Evolutionary conservation across 2,888 invertebrate genomes (phyloP).

Genomic region (Nomada lathburiana): DNA sequence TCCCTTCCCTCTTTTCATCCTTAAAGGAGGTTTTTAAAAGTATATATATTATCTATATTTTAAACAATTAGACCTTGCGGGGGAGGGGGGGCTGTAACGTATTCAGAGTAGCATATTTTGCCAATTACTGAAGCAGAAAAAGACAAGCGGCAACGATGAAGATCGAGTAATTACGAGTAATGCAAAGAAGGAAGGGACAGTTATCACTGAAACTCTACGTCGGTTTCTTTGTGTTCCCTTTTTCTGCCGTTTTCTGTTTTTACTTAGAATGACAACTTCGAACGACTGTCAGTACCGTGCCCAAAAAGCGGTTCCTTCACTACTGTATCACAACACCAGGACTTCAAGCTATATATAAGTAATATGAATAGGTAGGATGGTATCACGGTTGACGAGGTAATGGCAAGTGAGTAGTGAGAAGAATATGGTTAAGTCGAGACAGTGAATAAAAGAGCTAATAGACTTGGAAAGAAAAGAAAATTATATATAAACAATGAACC

Average conservation of each 20-base stretch:
- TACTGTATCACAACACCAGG: conserved; percentile 82
- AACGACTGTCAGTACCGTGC: conserved; percentile 81
- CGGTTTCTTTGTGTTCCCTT: conserved; percentile 18
- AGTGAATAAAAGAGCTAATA: conserved; percentile 71
- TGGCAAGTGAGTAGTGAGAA: conserved; percentile 75
- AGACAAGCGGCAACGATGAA: not conserved
- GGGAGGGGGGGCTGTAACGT: no score
- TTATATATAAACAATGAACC: conserved; percentile 62
- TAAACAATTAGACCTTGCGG: not conserved
- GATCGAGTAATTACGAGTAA: not conserved
- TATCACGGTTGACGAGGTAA: conserved; percentile 76
- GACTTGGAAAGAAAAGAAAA: conserved; percentile 68
- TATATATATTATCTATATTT: not conserved
- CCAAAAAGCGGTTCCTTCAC: conserved; percentile 81
- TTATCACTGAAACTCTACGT: conserved; percentile 51
- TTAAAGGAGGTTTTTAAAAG: not conserved
- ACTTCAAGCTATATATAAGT: conserved; percentile 81
- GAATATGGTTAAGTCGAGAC: conserved; percentile 70
- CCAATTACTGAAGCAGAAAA: not conserved
- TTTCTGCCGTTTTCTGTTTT: conserved; percentile 5
- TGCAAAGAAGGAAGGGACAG: conserved; percentile 66
- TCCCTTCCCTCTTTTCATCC: conserved; percentile 66
- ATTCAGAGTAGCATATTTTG: no score
- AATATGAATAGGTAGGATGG: conserved; percentile 74
- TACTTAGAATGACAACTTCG: conserved; percentile 68